Conservation (phyloP, 35 echinoderm and acorn worm species). For the Holothuria glaberrima region DNA sequence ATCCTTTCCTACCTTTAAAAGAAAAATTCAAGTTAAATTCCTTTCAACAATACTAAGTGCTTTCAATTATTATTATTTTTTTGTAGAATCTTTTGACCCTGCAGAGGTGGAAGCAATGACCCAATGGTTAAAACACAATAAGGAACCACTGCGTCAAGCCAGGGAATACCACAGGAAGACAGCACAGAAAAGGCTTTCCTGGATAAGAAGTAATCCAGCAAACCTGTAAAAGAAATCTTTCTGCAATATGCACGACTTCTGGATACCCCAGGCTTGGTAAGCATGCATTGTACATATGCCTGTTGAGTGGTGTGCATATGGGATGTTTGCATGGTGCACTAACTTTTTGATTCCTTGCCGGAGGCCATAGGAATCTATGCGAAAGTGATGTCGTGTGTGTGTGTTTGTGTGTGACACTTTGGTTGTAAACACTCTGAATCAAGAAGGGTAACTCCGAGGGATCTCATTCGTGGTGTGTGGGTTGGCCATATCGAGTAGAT, state of each 20-base stretch:
- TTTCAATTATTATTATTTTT: neutral
- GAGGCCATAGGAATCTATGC: no score
- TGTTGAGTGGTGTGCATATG: no score
- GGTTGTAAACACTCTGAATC: no score
- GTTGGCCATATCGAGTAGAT: no score
- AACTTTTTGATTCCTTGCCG: no score
- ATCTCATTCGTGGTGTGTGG: no score
- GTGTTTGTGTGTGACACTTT: no score
- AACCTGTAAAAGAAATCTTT: constrained; percentile 4
- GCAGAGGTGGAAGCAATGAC: neutral
- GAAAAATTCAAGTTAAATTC: neutral
- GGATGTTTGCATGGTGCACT: no score
- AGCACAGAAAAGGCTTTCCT: neutral
- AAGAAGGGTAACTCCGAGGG: no score
- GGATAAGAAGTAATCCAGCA: neutral
- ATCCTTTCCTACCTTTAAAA: neutral
- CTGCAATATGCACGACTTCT: neutral
- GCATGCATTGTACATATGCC: neutral
- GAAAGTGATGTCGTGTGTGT: no score
- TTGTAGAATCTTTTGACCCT: neutral
- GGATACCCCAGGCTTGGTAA: constrained; percentile 19
- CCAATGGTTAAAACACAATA: constrained; percentile 2
- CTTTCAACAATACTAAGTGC: neutral
- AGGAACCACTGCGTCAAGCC: neutral
- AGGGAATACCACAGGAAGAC: neutral